A percentile compares a stretch with the other conserved stretches of the same genome.
Conservation (phyloP, 2,113 vertebrate genomes). For the Cisticola juncidis region DNA sequence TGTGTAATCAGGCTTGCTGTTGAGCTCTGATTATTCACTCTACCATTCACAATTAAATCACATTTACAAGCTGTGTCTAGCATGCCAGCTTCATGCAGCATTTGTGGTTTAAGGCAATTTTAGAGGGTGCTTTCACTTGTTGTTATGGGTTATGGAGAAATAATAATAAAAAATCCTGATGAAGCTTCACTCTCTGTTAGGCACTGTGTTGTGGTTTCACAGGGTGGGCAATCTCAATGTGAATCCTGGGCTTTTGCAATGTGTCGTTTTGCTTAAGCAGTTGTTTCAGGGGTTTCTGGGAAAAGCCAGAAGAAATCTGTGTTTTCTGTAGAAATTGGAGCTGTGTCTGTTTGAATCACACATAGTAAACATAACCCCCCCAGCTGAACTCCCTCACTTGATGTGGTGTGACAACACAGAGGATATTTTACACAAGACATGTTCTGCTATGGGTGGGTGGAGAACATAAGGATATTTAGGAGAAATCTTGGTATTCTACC, state of each 20-base stretch:
- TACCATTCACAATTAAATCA: constrained; percentile 66
- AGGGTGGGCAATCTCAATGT: not conserved
- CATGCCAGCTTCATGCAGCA: constrained; percentile 11
- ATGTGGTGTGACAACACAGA: constrained; percentile 28
- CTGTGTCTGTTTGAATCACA: constrained; percentile 23
- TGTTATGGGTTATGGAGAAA: constrained; percentile 15
- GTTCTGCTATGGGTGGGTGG: not conserved
- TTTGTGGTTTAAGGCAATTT: constrained; percentile 52
- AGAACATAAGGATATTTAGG: not conserved
- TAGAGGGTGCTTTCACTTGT: constrained; percentile 38
- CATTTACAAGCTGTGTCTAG: constrained; percentile 32
- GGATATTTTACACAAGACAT: not conserved
- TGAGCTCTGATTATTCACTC: constrained; percentile 60
- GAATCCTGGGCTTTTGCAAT: constrained; percentile 17
- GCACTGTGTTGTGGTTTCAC: not conserved
- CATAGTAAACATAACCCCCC: not conserved
- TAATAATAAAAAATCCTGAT: not conserved
- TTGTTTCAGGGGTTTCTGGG: constrained; percentile 22
- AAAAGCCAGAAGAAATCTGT: constrained; percentile 26
- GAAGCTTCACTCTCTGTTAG: constrained; percentile 9
- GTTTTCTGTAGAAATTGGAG: constrained; percentile 33
- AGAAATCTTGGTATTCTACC: not conserved
- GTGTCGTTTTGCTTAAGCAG: not conserved
- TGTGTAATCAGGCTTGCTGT: constrained; percentile 54
- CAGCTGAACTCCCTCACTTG: not conserved